Evolutionary conservation across 2,113 vertebrate species (phyloP).

Genomic region (Tretioscincus oriximinensis): DNA sequence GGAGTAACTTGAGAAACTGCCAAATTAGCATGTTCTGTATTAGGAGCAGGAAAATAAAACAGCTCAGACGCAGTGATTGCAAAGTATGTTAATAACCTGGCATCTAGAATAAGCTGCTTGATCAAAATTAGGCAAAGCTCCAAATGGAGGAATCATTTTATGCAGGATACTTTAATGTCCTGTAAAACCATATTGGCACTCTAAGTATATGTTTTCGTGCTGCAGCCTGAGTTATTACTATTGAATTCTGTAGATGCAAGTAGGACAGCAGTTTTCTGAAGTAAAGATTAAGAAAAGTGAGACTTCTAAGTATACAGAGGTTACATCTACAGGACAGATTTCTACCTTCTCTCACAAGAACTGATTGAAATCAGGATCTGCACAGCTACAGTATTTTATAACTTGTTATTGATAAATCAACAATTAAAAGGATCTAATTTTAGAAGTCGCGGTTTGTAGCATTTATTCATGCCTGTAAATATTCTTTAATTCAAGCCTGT

Average conservation of each 20-base stretch:
- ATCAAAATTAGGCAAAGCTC: neutral
- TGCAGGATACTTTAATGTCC: neutral
- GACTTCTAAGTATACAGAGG: no score
- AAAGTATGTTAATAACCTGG: conserved; percentile 25
- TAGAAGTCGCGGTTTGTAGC: neutral
- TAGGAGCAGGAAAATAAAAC: conserved; percentile 53
- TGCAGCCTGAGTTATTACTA: no score
- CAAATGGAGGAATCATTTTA: neutral
- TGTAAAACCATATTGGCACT: neutral
- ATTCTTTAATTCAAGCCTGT: no score
- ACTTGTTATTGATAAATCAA: conserved; percentile 1
- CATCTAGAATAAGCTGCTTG: conserved; percentile 27
- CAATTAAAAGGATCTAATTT: conserved; percentile 5
- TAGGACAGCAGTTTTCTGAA: no score
- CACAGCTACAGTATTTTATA: conserved; percentile 7
- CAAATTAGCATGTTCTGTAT: conserved; percentile 73
- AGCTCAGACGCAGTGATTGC: conserved; percentile 46
- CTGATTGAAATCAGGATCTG: neutral
- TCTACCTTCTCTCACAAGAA: no score
- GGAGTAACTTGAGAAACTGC: conserved; percentile 90
- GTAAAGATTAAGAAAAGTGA: no score
- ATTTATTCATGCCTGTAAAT: no score
- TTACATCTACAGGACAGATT: no score
- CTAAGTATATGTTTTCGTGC: neutral
- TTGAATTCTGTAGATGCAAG: no score